Base-by-base conservation (phyloP, 2,797 vertebrate species). In the Sebastes kiyomatsui region DNA sequence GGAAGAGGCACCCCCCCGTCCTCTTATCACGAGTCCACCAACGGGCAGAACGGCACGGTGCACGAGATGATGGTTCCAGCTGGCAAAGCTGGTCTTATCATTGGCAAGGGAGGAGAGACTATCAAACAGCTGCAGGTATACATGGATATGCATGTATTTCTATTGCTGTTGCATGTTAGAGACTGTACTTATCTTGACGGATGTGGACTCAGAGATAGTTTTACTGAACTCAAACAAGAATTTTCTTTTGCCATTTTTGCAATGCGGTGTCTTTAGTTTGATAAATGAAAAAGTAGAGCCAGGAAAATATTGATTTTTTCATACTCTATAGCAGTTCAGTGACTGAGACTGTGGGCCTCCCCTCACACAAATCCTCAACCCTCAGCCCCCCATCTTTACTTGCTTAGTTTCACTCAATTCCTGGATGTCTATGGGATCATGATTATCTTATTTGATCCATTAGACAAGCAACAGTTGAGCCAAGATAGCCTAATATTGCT, bases 21-120 rank as follows among this genome's bases (percentile, higher is more conserved):
- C 66, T 85, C 87, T 28, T 96, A 96, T 84, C 96, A 97, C 0
- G 97, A 97, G 58, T 96, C 93, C 0, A 91, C 96, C 77, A 97
- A 97, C 0, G 97, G 97, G 13, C 96, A 97, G 85, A 96, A 96
- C 0, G 96, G 97, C 16, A 95, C 96, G 0, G 95, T 97, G 81
- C 97, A 98, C 80, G 97, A 98, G 89, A 97, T 98, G 89, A 97
- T 98, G 95, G 94, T 96, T 77, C 95, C 95, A 0, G 95, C 95
- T 0, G 95, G 95, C 68, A 96, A 96, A 72, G 97, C 97, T 0
- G 97, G 97, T 13, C 94, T 98, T 12, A 95, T 98, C 83, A 98
- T 98, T 0, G 97, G 97, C 86, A 98, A 98, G 65, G 97, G 97
- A 1, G 97, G 97, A 12, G 97, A 97, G 88, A 97, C 97, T 61